These are phyloP conservation scores for Tyrannus savana DNA, from an alignment of 2,113 vertebrate species.

Conservation along the genomic window DNA sequence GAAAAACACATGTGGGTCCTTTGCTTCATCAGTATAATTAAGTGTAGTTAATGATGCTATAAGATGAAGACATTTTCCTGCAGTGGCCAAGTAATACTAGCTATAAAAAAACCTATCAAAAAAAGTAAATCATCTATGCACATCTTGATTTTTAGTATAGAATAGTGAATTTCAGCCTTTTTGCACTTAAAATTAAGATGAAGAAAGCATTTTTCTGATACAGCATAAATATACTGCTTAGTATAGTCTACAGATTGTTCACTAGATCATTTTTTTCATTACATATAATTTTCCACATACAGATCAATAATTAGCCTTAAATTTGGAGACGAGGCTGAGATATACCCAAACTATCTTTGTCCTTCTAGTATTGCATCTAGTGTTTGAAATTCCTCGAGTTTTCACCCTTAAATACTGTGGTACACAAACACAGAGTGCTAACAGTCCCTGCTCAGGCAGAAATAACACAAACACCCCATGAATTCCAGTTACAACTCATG, in stretches of 20 bases:
- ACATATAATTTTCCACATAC: neutral
- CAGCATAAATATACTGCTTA: neutral
- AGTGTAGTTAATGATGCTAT: neutral
- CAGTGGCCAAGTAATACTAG: neutral
- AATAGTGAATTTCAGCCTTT: neutral
- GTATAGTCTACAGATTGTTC: neutral
- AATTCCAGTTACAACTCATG: neutral
- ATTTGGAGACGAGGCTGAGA: neutral
- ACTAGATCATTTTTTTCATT: neutral
- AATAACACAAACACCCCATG: neutral
- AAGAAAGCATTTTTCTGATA: neutral
- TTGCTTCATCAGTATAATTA: neutral
- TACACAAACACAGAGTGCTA: fast-evolving
- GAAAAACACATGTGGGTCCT: neutral
- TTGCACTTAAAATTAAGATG: neutral
- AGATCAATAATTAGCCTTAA: neutral
- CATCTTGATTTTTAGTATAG: neutral
- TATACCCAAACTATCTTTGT: neutral
- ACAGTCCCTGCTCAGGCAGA: neutral
- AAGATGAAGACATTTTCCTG: neutral
- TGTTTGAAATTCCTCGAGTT: neutral
- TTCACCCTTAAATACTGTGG: neutral
- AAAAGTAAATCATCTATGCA: neutral
- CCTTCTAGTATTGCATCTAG: neutral
- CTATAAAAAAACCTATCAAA: neutral